Base-by-base conservation (phyloP, 2,797 vertebrate genomes). In the Poeciliopsis presidionis region DNA sequence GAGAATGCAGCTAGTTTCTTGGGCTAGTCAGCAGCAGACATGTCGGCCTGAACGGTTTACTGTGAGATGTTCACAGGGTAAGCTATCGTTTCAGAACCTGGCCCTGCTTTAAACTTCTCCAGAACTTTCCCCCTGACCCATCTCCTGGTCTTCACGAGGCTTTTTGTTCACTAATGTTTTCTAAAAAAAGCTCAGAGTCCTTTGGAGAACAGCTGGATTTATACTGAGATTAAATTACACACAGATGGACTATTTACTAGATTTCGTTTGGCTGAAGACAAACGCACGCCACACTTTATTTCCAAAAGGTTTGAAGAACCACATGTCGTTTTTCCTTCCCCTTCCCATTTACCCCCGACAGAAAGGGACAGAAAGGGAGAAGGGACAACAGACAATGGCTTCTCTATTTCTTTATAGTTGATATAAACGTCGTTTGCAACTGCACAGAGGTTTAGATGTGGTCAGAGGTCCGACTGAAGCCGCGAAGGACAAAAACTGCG, bases 171-270 rank as follows among this genome's bases (percentile, higher is more conserved):
- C 25, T 70, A 41, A 41, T 41, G 65, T 70, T 43, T 25, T n/a
- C 67, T 69, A 43, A 69, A 43, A 69, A 67, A 43, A 43, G 33
- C 22, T 67, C 39, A 5, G 11, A 69, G 39, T 20, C 65, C 22
- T 43, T 43, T 11, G 9, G 9, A 43, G 39, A 70, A 43, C 67
- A 70, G 39, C 41, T 70, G 67, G 67, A n/a, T 70, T 43, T 45
- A n/a, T 70, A 70, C 12, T 43, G 22, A 45, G 41, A 70, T 70
- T 28, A n/a, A 70, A 70, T 70, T 70, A 70, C 39, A 45, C 39
- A 28, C 67, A 70, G 67, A 70, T 70, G 39, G 39, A 43, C 22
- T 45, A n/a, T 70, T 70, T 70, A 70, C 41, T 70, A 43, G 36
- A 25, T 43, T 69, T 70, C 6, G 2, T 70, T 45, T 28, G 41